These are phyloP conservation scores for Holocentrus rufus DNA, from an alignment of 2,797 vertebrate genomes.

Conservation along the genomic window DNA sequence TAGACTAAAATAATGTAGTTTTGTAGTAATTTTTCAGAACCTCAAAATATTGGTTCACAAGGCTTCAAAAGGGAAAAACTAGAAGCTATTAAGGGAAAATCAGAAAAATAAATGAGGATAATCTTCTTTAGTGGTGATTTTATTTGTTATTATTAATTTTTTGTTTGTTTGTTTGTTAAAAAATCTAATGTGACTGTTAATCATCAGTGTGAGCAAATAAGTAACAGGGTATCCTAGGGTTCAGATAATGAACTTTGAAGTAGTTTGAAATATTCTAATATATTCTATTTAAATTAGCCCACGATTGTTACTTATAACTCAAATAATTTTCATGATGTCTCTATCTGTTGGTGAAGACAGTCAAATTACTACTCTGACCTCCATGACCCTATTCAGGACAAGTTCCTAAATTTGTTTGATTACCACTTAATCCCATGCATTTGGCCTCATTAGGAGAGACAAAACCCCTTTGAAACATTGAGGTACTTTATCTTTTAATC, in stretches of 20 bases:
- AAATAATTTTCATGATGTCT: neutral
- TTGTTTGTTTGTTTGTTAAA: too few relatives aligned
- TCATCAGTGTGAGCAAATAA: neutral
- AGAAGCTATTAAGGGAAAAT: neutral
- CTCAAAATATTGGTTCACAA: neutral
- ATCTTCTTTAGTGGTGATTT: too few relatives aligned
- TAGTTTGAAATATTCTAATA: too few relatives aligned
- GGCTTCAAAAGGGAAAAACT: neutral
- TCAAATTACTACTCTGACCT: neutral
- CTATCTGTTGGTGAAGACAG: neutral
- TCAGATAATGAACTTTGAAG: too few relatives aligned
- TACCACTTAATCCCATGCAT: constrained; percentile 33
- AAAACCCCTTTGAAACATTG: constrained; percentile 33
- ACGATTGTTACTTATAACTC: too few relatives aligned
- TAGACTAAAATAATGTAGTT: too few relatives aligned
- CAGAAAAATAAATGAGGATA: neutral
- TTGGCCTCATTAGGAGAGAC: constrained; percentile 33
- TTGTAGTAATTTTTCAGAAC: too few relatives aligned
- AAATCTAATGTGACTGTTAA: neutral
- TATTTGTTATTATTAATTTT: too few relatives aligned
- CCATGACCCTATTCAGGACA: constrained; percentile 3
- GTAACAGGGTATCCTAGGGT: neutral
- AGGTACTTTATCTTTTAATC: constrained; percentile 64
- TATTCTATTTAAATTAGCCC: too few relatives aligned
- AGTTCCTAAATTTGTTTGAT: constrained; percentile 6